Percentiles rank a stretch among this genome's conserved stretches.
These are phyloP conservation scores for Acestrorhynchus altus DNA, from an alignment of 2,797 vertebrate genomes.

Conservation along the genomic window DNA sequence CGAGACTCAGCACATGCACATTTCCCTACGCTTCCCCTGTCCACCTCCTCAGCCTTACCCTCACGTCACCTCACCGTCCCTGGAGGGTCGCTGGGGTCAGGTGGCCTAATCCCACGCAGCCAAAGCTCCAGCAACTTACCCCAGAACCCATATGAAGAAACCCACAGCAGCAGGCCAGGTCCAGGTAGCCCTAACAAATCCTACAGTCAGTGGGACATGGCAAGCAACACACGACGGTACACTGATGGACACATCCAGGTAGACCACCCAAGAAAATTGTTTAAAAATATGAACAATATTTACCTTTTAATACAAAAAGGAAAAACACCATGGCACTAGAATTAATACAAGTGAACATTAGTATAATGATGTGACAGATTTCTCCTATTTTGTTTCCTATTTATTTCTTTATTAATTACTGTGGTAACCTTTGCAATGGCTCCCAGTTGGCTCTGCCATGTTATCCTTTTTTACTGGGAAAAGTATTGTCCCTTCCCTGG, in stretches of 20 bases:
- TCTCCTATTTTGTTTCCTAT: no score
- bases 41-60: conserved; percentile 59
- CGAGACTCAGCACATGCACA: conserved; percentile 42
- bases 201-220: conserved; percentile 81
- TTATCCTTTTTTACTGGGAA: no score
- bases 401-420: no score
- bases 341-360: no score
- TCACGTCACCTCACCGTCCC: conserved; percentile 68
- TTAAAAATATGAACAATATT: neutral
- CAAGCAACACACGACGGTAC: conserved; percentile 61
- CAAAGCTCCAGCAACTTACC: conserved; percentile 81
- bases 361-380: no score
- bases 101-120: conserved; percentile 72
- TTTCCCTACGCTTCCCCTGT: conserved; percentile 62
- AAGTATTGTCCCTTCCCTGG: no score
- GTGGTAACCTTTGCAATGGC: no score
- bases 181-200: conserved; percentile 70
- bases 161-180: conserved; percentile 53
- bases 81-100: conserved; percentile 33
- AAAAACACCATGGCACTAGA: no score
- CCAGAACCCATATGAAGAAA: conserved; percentile 76
- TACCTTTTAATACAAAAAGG: no score
- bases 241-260: conserved; percentile 50
- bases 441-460: no score
- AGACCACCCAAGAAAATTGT: neutral